Conservation (phyloP, 2,888 invertebrate genomes). For the Fragum fragum region DNA sequence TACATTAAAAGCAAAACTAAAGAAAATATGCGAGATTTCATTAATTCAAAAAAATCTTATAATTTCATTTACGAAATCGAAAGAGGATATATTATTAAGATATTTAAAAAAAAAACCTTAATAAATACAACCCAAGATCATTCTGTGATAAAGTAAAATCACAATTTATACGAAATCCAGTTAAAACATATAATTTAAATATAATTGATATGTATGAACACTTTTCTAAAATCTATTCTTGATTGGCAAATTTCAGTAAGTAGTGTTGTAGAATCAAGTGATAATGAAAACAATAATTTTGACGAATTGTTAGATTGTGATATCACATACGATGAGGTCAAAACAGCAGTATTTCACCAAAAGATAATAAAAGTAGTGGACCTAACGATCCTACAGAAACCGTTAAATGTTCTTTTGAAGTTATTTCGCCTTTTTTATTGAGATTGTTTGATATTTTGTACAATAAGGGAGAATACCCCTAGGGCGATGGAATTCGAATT, state of each 20-base stretch:
- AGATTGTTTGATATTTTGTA: not conserved
- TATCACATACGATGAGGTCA: too few relatives aligned
- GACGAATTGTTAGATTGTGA: too few relatives aligned
- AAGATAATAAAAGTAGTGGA: too few relatives aligned
- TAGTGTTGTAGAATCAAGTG: too few relatives aligned
- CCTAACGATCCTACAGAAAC: too few relatives aligned
- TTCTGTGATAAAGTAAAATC: not conserved
- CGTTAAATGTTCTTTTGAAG: not conserved
- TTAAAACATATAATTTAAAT: not conserved
- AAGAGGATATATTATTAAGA: not conserved
- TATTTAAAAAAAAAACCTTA: not conserved
- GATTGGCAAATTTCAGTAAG: too few relatives aligned
- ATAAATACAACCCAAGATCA: not conserved
- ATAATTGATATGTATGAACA: too few relatives aligned
- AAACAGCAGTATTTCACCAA: not conserved
- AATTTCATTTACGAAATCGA: not conserved
- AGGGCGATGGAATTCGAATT: not conserved
- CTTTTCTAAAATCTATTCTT: not conserved
- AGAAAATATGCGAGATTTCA: not conserved
- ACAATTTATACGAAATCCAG: too few relatives aligned
- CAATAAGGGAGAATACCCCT: slow-evolving; percentile 1
- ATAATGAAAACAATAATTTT: too few relatives aligned
- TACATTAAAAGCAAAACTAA: not conserved
- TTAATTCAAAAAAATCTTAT: not conserved
- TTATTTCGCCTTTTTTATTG: not conserved